Conservation (phyloP, 2,888 invertebrate species). For the Orthosia gothica region DNA sequence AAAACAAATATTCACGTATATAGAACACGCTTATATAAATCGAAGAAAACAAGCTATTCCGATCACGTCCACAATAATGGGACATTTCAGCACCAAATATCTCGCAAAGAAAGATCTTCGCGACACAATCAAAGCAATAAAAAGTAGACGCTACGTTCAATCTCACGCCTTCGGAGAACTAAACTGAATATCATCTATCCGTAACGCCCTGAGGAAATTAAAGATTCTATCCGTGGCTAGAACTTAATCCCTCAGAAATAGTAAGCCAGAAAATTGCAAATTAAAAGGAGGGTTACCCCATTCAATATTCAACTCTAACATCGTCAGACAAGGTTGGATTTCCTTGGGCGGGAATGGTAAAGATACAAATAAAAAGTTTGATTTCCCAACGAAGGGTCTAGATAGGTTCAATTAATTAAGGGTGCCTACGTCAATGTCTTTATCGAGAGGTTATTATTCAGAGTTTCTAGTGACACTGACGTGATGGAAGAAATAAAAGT, state of each 20-base stretch:
- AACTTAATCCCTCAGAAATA: constrained; percentile 88
- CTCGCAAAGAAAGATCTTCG: constrained; percentile 33
- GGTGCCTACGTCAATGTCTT: constrained; percentile 79
- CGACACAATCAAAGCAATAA: constrained; percentile 60
- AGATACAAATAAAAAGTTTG: constrained; percentile 85
- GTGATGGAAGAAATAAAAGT: constrained; percentile 20
- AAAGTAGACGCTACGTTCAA: constrained; percentile 67
- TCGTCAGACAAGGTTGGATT: constrained; percentile 52
- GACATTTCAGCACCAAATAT: constrained; percentile 53
- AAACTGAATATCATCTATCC: constrained; percentile 81
- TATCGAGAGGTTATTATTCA: constrained; percentile 74
- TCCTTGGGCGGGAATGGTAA: constrained; percentile 53
- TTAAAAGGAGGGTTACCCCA: constrained; percentile 76
- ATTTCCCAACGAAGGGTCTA: constrained; percentile 80
- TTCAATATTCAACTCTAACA: constrained; percentile 62
- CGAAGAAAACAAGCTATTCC: constrained; percentile 25
- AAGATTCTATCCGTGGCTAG: constrained; percentile 89
- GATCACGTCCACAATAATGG: constrained; percentile 59
- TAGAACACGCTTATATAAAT: constrained; percentile 18
- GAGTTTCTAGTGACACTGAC: constrained; percentile 41
- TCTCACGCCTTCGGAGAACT: constrained; percentile 70
- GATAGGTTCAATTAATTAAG: constrained; percentile 88
- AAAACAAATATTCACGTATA: constrained; percentile 21
- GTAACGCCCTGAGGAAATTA: constrained; percentile 89
- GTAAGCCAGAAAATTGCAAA: constrained; percentile 90